Conservation (phyloP, 2,888 invertebrate species). For the Alitta virens region DNA sequence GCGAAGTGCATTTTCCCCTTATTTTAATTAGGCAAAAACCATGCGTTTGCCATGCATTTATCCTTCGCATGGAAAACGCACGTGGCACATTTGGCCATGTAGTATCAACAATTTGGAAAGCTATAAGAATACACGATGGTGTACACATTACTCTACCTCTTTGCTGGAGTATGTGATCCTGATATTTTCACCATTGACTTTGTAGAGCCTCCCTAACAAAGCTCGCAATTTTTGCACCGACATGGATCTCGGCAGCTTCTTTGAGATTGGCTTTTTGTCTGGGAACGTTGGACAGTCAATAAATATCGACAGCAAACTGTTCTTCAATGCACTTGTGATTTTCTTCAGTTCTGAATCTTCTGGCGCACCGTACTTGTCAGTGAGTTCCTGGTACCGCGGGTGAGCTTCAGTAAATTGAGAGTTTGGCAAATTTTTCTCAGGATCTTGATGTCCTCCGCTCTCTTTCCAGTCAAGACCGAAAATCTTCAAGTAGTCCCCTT, state of each 20-base stretch:
- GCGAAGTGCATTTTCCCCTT: no score
- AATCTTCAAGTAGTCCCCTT: constrained; percentile 85
- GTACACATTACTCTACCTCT: constrained; percentile 32
- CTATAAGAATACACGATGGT: no score
- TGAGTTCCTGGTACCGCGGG: constrained; percentile 73
- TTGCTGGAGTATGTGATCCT: constrained; percentile 48
- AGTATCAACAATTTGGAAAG: no score
- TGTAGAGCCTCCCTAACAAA: constrained; percentile 69
- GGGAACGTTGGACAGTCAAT: constrained; percentile 33
- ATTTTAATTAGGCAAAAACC: no score
- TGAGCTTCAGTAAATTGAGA: constrained; percentile 61
- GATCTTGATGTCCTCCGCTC: constrained; percentile 58
- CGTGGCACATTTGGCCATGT: no score
- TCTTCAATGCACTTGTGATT: constrained; percentile 65
- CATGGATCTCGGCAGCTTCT: constrained; percentile 50
- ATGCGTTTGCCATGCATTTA: no score
- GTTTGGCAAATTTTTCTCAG: constrained; percentile 37
- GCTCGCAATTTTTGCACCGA: constrained; percentile 69
- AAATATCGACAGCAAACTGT: constrained; percentile 13
- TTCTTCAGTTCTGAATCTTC: constrained; percentile 70
- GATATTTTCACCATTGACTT: constrained; percentile 29
- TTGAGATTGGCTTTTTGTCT: constrained; percentile 34
- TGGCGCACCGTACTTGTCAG: constrained; percentile 79
- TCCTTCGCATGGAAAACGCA: no score
- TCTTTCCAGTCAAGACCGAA: constrained; percentile 63